Conservation (phyloP, 2,888 invertebrate species). For the Rapana venosa region DNA sequence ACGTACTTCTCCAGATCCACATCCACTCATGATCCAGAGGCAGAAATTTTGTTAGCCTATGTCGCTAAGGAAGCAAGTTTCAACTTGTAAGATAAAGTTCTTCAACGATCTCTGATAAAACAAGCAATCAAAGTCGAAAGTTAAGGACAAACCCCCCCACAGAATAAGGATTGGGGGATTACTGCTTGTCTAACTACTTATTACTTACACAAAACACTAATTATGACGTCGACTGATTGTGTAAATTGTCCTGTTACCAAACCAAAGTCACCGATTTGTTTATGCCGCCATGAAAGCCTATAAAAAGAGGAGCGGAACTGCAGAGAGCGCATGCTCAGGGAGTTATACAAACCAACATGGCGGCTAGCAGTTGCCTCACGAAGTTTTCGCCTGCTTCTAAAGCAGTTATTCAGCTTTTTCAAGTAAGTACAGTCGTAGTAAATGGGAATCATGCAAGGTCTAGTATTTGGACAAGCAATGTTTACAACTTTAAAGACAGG, state of each 20-base stretch:
- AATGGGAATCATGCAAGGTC: not conserved
- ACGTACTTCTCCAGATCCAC: too few species aligned
- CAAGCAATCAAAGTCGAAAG: not conserved
- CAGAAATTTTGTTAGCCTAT: too few species aligned
- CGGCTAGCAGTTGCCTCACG: constrained; percentile 55
- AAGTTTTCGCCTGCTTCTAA: constrained; percentile 62
- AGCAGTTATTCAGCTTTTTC: constrained; percentile 61
- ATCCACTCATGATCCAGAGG: too few species aligned
- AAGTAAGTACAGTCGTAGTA: constrained; percentile 54
- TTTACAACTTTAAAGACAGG: too few species aligned
- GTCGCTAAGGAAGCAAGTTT: constrained; percentile 4
- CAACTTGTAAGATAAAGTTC: not conserved
- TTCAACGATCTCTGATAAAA: not conserved
- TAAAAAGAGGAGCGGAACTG: constrained; percentile 36
- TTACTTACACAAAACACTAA: not conserved
- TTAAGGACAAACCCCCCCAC: too few species aligned
- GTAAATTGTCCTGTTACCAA: constrained; percentile 19
- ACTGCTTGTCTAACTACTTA: not conserved
- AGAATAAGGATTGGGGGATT: not conserved
- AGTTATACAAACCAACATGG: constrained; percentile 49
- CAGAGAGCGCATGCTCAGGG: constrained; percentile 20
- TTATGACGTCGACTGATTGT: constrained; percentile 18
- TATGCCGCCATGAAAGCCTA: constrained; percentile 51
- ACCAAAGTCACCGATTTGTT: constrained; percentile 49
- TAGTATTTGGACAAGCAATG: too few species aligned